Evolutionary conservation across 2,888 invertebrate genomes (phyloP), one percentile per base, ranked within the genome.

Genomic region (Aleiodes alternator): DNA sequence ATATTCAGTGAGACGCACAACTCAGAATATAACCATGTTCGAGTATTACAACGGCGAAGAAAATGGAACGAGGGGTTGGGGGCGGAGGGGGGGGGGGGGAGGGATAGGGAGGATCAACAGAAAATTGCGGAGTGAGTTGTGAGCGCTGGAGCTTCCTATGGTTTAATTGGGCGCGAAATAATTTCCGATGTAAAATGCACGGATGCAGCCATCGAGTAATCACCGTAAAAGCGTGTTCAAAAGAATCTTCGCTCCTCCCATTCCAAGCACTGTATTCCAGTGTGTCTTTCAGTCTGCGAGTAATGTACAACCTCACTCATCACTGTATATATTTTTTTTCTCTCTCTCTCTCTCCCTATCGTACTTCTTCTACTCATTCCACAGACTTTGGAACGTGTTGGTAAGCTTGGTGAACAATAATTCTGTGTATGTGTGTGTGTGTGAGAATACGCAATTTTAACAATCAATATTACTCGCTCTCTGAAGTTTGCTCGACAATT

Each of bases 111-210:
- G 69, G 34, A 50, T 71, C 14, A 71, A 69, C 73, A 57, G 43
- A 61, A 68, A 66, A 34, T 43, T 59, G 56, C 14, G 9, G 68
- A 23, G 57, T 69, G 69, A 59, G 73, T 51, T 69, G 51, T 55
- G 75, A 72, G 71, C 70, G 77, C 50, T 75, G 84, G 84, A 84
- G 84, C 87, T 87, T 87, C 86, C 87, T 84, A 85, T 84, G 86
- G 87, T 86, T 88, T 88, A 89, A 89, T 89, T 89, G 89, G 87
- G 87, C 88, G 87, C 85, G 86, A 89, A 89, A 89, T 88, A 84
- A 89, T 88, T 89, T 88, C 86, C 88, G 85, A 87, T 87, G 88
- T 86, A 84, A 83, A 85, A 86, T 86, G 85, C 84, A 82, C 87
- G 83, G 84, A 85, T 83, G 84, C 85, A 85, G 84, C 83, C 83